These are phyloP conservation scores for Austrolebias charrua DNA, from an alignment of 2,797 vertebrate species.

Conservation along the genomic window DNA sequence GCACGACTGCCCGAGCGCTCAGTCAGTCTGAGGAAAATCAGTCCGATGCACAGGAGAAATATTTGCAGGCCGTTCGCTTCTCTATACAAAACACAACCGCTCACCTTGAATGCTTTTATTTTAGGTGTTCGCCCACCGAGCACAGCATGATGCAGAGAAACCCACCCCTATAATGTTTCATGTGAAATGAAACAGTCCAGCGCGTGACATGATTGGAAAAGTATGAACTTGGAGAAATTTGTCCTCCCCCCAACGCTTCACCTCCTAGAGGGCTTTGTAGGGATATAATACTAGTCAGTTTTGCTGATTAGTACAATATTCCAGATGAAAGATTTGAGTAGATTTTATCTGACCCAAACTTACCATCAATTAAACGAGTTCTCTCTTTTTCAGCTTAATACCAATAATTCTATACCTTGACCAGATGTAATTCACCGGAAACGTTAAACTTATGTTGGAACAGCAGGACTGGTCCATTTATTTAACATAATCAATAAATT, in stretches of 20 bases:
- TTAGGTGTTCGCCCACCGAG: constrained; percentile 32
- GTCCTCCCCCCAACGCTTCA: not conserved
- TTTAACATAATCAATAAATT: too few species aligned
- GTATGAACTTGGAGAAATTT: constrained; percentile 8
- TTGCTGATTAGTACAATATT: too few species aligned
- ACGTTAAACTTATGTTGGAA: too few species aligned
- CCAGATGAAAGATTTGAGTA: too few species aligned
- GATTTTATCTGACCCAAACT: too few species aligned
- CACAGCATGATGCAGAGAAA: constrained; percentile 33
- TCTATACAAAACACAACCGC: constrained; percentile 9
- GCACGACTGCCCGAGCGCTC: constrained; percentile 8
- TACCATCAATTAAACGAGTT: too few species aligned
- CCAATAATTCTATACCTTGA: too few species aligned
- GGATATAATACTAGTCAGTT: too few species aligned
- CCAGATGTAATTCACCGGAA: too few species aligned
- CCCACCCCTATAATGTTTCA: constrained; percentile 22
- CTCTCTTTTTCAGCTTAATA: too few species aligned
- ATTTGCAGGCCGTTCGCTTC: constrained; percentile 7
- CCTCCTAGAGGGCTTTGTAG: not conserved
- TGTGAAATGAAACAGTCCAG: constrained; percentile 41
- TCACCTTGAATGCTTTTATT: constrained; percentile 36
- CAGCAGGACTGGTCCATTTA: too few species aligned
- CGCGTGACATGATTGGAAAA: constrained; percentile 14
- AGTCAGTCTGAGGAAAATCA: constrained; percentile 8
- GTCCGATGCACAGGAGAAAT: not conserved